Percentiles rank a stretch among this genome's conserved stretches.
These are phyloP conservation scores for Parnassius smintheus DNA, from an alignment of 2,888 invertebrate species.

Conservation along the genomic window DNA sequence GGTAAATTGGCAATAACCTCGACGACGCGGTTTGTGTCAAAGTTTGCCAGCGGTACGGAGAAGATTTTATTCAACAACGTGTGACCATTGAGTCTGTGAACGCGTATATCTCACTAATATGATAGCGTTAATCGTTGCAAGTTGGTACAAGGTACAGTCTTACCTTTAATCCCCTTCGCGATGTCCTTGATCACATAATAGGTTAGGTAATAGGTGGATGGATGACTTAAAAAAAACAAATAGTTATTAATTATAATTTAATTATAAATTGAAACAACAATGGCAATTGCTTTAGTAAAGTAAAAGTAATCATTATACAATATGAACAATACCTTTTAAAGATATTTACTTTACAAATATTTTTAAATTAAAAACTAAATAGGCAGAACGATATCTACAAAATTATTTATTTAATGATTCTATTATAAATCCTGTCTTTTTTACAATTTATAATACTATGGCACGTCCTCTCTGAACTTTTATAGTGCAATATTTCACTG, in stretches of 20 bases:
- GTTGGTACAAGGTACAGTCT: no score
- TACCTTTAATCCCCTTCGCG: no score
- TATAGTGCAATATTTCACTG: slow-evolving; percentile 4
- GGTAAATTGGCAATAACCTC: no score
- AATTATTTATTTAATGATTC: background rate
- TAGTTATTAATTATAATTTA: slow-evolving; percentile 59
- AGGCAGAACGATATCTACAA: slow-evolving; percentile 16
- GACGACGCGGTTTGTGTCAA: no score
- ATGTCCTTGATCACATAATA: no score
- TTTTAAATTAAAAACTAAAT: slow-evolving; percentile 29
- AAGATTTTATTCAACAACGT: no score
- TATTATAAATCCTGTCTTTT: background rate
- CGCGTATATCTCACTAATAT: no score
- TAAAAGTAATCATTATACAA: slow-evolving; percentile 39
- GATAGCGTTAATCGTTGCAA: no score
- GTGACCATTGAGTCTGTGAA: no score
- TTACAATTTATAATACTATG: slow-evolving; percentile 20
- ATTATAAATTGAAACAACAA: slow-evolving; percentile 67
- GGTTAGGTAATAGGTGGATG: no score
- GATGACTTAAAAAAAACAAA: slow-evolving; percentile 4
- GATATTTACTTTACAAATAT: slow-evolving; percentile 42
- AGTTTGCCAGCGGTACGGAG: no score
- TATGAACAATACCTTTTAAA: slow-evolving; percentile 55
- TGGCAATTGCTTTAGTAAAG: slow-evolving; percentile 58
- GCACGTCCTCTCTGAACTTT: slow-evolving; percentile 17